phyloP scores from a whole-genome alignment of 2,888 invertebrate species.

The Philopedon plagiatum region DNA sequence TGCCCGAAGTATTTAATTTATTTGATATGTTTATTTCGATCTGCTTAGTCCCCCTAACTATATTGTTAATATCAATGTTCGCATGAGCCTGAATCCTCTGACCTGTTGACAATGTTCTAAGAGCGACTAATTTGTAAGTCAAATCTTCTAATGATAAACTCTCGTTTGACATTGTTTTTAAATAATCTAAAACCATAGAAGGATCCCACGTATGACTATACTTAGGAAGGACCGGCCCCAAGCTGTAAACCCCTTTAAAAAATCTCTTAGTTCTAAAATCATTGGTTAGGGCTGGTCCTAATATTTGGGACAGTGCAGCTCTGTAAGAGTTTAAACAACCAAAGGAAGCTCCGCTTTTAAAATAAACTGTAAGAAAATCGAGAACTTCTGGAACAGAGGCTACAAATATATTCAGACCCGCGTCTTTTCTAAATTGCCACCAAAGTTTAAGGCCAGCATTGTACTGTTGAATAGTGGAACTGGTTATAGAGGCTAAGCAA shows the following conservation, averaged over 20 bases:
- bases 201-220: conserved; percentile 18
- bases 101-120: too few relatives aligned
- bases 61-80: too few relatives aligned
- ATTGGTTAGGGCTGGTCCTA: too few relatives aligned
- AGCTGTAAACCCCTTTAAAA: conserved; percentile 39
- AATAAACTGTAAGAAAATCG: conserved; percentile 10
- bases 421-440: conserved; percentile 9
- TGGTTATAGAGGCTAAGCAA: conserved; percentile 18
- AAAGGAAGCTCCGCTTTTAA: not conserved
- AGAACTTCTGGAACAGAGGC: conserved; percentile 23
- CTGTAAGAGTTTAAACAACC: conserved; percentile 30
- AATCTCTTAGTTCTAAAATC: conserved; percentile 31
- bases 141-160: too few relatives aligned
- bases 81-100: too few relatives aligned
- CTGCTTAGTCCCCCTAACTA: too few relatives aligned
- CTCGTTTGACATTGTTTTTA: too few relatives aligned
- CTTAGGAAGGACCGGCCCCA: conserved; percentile 25
- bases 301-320: conserved; percentile 22
- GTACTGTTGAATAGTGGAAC: conserved; percentile 5
- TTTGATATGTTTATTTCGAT: too few relatives aligned
- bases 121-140: too few relatives aligned
- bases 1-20: too few relatives aligned
- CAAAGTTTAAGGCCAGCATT: conserved; percentile 11
- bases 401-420: not conserved
- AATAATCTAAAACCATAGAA: conserved; percentile 3